Conservation (phyloP, 2,797 vertebrate genomes). For the Acipenser transmontanus region DNA sequence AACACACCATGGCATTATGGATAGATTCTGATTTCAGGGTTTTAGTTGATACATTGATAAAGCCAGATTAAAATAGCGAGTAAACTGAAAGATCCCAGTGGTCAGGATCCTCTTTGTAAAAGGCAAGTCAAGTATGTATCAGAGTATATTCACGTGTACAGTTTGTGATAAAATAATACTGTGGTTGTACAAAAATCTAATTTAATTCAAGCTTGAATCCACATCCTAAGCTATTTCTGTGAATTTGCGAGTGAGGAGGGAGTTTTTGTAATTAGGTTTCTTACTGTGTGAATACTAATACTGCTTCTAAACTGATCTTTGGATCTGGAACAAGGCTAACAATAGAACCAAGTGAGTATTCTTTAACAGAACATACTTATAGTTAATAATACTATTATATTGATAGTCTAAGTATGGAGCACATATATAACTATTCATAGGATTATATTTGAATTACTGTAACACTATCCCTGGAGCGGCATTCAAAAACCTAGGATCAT, state of each 20-base stretch:
- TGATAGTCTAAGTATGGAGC: too few relatives aligned
- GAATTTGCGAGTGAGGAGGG: background rate
- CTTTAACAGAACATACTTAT: too few relatives aligned
- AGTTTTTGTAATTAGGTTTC: background rate
- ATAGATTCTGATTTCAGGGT: background rate
- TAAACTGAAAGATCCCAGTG: too few relatives aligned
- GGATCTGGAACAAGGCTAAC: constrained; percentile 15
- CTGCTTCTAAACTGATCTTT: constrained; percentile 17
- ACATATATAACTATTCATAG: too few relatives aligned
- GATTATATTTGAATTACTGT: too few relatives aligned
- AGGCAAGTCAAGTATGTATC: background rate
- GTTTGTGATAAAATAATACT: background rate
- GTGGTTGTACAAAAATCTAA: background rate
- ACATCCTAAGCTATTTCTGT: too few relatives aligned
- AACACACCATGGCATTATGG: background rate
- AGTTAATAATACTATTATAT: too few relatives aligned
- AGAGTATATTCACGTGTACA: background rate
- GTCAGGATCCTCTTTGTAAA: background rate
- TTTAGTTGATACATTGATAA: background rate
- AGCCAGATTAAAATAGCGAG: background rate
- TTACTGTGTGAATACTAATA: background rate
- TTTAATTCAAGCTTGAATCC: too few relatives aligned
- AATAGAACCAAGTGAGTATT: too few relatives aligned
- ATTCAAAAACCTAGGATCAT: too few relatives aligned
- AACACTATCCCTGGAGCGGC: too few relatives aligned